Evolutionary conservation across 2,888 invertebrate genomes (phyloP).

Genomic region (Gari tellinella): DNA sequence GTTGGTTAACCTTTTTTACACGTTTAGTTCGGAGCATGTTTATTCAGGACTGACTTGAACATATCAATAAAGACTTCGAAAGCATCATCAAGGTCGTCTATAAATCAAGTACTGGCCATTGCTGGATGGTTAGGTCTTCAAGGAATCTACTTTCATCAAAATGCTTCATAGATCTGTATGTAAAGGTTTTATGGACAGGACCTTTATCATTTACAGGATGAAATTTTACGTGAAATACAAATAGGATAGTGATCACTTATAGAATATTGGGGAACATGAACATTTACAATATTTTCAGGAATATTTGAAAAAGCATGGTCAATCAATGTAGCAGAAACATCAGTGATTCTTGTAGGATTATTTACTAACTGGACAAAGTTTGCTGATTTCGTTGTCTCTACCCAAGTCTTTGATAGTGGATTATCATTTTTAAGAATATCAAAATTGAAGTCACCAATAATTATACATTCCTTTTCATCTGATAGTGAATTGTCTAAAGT

Average conservation of each 20-base stretch:
- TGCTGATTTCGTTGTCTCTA: neutral
- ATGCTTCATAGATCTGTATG: slow-evolving; percentile 2
- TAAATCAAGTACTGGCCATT: no score
- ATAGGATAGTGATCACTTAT: slow-evolving; percentile 14
- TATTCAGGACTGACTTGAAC: no score
- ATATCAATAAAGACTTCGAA: no score
- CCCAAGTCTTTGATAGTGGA: neutral
- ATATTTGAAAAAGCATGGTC: slow-evolving; percentile 8
- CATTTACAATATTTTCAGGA: neutral
- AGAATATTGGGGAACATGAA: neutral
- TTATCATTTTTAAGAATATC: neutral
- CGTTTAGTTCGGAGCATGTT: slow-evolving; percentile 8
- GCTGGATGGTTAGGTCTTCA: no score
- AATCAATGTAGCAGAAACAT: slow-evolving; percentile 1
- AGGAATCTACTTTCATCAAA: neutral
- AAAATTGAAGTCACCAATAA: slow-evolving; percentile 11
- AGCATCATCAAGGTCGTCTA: neutral
- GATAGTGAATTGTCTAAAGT: neutral
- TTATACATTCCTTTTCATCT: neutral
- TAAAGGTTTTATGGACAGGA: neutral
- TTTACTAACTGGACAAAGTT: slow-evolving; percentile 1
- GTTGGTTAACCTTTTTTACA: neutral
- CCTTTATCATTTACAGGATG: no score
- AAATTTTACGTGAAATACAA: no score
- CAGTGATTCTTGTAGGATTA: slow-evolving; percentile 4